These are phyloP conservation scores for Gallinago solitaria DNA, from an alignment of 2,797 vertebrate species.

Conservation along the genomic window DNA sequence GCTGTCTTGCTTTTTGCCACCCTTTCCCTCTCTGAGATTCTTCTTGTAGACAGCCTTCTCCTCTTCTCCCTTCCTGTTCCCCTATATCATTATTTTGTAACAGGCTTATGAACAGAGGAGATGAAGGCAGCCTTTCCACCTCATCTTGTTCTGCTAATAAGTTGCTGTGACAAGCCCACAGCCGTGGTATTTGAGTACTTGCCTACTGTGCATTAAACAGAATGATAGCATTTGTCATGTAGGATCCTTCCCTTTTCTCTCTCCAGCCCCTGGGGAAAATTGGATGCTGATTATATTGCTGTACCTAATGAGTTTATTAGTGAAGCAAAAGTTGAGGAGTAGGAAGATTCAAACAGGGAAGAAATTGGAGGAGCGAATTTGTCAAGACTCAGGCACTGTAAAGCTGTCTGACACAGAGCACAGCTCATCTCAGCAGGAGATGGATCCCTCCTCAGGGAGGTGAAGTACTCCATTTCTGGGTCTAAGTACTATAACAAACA, in stretches of 20 bases:
- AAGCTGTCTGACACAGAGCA: neutral
- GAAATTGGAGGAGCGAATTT: neutral
- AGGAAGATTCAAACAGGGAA: neutral
- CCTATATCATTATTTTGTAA: neutral
- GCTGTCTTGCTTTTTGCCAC: neutral
- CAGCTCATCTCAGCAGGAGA: neutral
- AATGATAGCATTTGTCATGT: neutral
- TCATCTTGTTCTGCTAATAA: neutral
- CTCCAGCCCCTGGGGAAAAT: neutral
- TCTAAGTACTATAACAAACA: neutral
- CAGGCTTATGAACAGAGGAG: neutral
- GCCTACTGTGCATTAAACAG: neutral
- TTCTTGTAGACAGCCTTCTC: neutral
- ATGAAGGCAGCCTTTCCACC: neutral
- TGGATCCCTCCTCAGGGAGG: neutral
- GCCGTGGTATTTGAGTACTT: neutral
- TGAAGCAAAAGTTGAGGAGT: neutral
- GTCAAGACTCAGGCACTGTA: neutral
- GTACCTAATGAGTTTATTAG: slow-evolving; percentile 7
- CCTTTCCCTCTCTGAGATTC: neutral
- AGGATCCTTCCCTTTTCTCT: neutral
- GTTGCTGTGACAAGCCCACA: neutral
- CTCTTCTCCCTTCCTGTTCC: fast-evolving
- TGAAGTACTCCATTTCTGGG: neutral
- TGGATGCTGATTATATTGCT: neutral